Conservation (phyloP, 1,140 invertebrate species). For the Daktulosphaira vitifoliae region DNA sequence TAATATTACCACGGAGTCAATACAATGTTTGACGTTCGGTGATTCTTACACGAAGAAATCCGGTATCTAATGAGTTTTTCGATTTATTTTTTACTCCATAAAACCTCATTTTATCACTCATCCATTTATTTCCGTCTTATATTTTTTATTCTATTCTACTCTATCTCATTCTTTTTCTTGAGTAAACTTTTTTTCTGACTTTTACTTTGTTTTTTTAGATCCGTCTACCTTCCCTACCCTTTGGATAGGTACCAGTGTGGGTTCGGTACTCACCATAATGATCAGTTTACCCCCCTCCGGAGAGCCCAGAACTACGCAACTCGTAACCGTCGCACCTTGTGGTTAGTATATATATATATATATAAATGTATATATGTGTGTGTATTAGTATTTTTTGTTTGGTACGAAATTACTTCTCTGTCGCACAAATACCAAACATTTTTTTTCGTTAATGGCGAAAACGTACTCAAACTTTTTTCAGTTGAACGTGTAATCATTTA, state of each 20-base stretch:
- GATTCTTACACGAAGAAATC: constrained; percentile 91
- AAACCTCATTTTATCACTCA: not conserved
- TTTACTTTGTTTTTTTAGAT: constrained; percentile 49
- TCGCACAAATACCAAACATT: constrained; percentile 56
- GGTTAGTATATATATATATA: constrained; percentile 50
- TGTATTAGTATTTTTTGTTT: not conserved
- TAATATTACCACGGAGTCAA: constrained; percentile 89
- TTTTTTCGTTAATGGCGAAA: constrained; percentile 30
- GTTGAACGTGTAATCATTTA: not conserved
- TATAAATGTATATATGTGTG: too few species aligned
- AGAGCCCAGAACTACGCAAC: constrained; percentile 69
- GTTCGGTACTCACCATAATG: constrained; percentile 85
- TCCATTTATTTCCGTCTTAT: not conserved
- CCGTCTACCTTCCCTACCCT: constrained; percentile 70
- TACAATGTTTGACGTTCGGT: constrained; percentile 90
- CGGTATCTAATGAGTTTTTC: constrained; percentile 49
- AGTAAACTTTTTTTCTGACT: not conserved
- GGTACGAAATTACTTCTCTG: not conserved
- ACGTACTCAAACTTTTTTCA: not conserved
- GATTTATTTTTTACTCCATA: not conserved
- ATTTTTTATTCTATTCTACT: not conserved
- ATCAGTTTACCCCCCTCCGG: constrained; percentile 73
- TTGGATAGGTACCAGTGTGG: constrained; percentile 92
- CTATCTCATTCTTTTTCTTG: not conserved
- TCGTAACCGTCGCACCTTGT: constrained; percentile 75